Evolutionary conservation across 2,113 vertebrate genomes (phyloP).

Genomic region (Rhinolophus sinicus): DNA sequence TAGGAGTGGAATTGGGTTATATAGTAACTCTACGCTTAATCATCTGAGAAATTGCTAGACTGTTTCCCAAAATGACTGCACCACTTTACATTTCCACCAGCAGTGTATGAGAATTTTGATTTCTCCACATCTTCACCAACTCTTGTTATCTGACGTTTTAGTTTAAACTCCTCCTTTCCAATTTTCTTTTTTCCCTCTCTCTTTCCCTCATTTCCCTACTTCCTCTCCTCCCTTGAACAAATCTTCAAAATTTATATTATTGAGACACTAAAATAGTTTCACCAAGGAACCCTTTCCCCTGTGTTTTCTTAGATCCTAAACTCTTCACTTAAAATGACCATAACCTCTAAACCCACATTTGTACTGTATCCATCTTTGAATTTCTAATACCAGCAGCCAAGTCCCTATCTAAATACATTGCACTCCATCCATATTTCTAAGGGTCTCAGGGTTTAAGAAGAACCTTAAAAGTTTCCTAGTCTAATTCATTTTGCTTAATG

Average conservation of each 20-base stretch:
- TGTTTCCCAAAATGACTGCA: neutral
- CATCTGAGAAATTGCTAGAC: neutral
- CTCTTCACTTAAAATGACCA: neutral
- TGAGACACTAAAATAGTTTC: neutral
- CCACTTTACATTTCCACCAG: neutral
- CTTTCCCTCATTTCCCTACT: neutral
- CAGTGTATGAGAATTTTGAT: neutral
- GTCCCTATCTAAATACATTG: neutral
- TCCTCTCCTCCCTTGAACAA: neutral
- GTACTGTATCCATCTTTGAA: neutral
- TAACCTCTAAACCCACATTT: neutral
- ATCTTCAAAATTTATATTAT: neutral
- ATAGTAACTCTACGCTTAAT: neutral
- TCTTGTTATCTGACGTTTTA: neutral
- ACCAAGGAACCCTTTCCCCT: neutral
- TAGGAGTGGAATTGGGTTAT: neutral
- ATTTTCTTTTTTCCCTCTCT: neutral
- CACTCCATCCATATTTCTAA: neutral
- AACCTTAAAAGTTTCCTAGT: neutral
- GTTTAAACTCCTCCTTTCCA: neutral
- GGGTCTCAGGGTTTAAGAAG: neutral
- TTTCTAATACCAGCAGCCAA: neutral
- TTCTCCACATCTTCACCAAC: neutral
- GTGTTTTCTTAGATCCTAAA: neutral
- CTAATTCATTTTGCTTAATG: neutral